A percentile compares a stretch with the other conserved stretches of the same genome.
Conservation (phyloP, 2,888 invertebrate species). For the Halictus quadricinctus region DNA sequence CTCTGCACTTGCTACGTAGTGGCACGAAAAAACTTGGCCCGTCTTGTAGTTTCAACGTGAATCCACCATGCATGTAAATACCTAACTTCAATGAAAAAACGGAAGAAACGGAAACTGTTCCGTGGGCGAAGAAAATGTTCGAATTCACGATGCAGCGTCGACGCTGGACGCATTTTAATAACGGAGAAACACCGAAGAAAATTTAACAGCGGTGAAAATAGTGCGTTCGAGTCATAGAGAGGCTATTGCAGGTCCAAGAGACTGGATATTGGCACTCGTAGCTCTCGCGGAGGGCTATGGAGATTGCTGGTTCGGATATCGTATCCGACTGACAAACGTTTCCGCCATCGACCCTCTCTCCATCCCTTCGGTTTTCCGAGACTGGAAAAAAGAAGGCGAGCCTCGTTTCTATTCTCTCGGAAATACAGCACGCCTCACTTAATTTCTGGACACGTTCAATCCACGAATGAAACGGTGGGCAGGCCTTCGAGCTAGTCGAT, state of each 20-base stretch:
- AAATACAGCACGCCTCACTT: neutral
- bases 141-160: neutral
- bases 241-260: constrained; percentile 45
- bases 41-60: too few species aligned
- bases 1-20: too few species aligned
- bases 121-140: constrained; percentile 10
- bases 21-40: too few species aligned
- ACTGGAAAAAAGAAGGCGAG: neutral
- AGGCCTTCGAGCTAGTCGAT: neutral
- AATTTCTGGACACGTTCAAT: constrained; percentile 11
- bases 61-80: too few species aligned
- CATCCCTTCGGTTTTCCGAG: neutral
- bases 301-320: constrained; percentile 64
- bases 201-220: constrained; percentile 31
- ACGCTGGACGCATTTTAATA: constrained; percentile 54
- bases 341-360: constrained; percentile 26
- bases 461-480: constrained; percentile 9
- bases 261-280: constrained; percentile 63
- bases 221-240: constrained; percentile 40
- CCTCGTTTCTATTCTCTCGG: neutral
- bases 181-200: constrained; percentile 41
- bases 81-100: too few species aligned
- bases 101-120: neutral
- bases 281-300: constrained; percentile 41
- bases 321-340: constrained; percentile 39